phyloP scores from a whole-genome alignment of 2,113 vertebrate species.

The Pluvialis apricaria region DNA sequence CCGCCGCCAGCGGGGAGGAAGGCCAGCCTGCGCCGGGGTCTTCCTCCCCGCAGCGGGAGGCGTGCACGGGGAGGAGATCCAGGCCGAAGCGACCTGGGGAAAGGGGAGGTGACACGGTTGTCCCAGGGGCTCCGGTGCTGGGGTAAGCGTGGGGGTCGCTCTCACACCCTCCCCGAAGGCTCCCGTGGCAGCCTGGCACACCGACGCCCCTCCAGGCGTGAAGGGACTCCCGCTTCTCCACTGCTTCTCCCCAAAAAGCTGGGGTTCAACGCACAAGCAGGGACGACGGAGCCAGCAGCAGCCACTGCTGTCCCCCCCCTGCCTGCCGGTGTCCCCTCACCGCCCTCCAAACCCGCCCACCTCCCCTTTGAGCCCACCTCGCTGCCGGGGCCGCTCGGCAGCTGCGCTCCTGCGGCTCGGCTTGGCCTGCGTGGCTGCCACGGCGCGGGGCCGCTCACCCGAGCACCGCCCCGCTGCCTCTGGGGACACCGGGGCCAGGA shows the following conservation, averaged over 20 bases:
- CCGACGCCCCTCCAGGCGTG: accelerated
- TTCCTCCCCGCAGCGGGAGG: conserved; percentile 68
- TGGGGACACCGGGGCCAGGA: not conserved
- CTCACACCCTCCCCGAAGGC: not conserved
- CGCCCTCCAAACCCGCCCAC: not conserved
- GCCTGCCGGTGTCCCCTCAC: not conserved
- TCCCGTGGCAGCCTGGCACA: not conserved
- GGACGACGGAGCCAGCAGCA: accelerated
- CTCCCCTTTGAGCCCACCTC: not conserved
- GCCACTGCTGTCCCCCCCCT: not conserved
- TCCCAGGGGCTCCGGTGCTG: no score
- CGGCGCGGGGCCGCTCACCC: not conserved
- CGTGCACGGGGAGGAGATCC: conserved; percentile 59
- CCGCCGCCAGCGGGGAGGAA: not conserved
- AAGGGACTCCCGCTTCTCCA: not conserved
- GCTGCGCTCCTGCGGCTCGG: no score
- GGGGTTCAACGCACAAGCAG: not conserved
- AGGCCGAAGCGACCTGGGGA: conserved; percentile 60
- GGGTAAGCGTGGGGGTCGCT: not conserved
- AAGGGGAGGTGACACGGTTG: not conserved
- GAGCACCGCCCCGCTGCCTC: not conserved
- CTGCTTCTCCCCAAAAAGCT: not conserved
- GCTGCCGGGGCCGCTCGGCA: not conserved
- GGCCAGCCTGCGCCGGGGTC: not conserved
- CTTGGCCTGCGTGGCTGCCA: not conserved